Evolutionary conservation across 2,888 invertebrate species (phyloP), one percentile per base, ranked within the genome.

Genomic region (Calliopum simillimum): DNA sequence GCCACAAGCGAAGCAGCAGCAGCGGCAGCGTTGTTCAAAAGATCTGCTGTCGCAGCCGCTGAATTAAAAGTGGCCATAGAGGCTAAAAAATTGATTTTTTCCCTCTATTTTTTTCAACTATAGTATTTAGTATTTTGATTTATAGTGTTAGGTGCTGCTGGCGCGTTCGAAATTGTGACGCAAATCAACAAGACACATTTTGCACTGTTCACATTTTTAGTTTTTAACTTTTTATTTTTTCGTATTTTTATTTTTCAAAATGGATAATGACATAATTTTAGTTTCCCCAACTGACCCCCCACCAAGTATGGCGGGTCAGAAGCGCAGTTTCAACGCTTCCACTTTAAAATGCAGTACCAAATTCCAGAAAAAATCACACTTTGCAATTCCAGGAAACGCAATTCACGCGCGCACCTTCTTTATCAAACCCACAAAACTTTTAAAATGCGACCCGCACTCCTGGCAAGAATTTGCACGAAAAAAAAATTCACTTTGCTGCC

Each of bases 11-110:
- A 71, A 61, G 71, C 44, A 49, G 68, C 56, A 51, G 47, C 21
- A 25, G 59, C 47, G 16, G 61, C 47, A 16, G 71, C 69, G 69
- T 74, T 56, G 74, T 78, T 80, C 75, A 82, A 75, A 66, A 82
- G 79, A 79, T 83, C 80, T 72, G 81, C 78, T 77, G 76, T 72
- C 63, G 69, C 63, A 23, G 72, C 62, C 53, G 74, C 76, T 64
- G 76, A 75, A 75, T 82, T 83, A 69, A 75, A 83, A 76, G 82
- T 79, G 71, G 82, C 82, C 82, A 82, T 78, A 79, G 72, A 14
- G 67, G n/a, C 16, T 58, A 4, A 33, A 25, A 16, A 33, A 33
- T 12, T 6, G 19, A n/a, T 19, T 47, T 67, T 59, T 25, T 44
- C 53, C 56, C 49, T 66, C 58, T 47, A 46, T 33, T 56, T 56